Percentiles rank a stretch among this genome's conserved stretches.
Conservation (phyloP, 2,888 invertebrate species). For the Pediacus dermestoides region DNA sequence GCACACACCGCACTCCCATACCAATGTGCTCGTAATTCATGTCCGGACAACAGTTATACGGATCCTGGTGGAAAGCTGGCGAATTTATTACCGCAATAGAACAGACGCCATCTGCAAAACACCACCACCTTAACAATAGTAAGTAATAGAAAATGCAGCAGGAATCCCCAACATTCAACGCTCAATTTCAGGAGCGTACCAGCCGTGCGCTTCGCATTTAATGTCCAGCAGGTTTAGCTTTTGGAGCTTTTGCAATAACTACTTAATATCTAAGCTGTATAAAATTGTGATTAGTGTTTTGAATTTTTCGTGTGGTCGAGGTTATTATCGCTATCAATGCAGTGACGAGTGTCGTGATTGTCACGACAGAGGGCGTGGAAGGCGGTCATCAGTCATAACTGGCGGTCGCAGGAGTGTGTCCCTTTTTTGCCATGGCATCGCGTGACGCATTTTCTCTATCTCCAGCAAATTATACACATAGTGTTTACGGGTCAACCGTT, state of each 20-base stretch:
- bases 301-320: background rate
- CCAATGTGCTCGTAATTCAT: slow-evolving; percentile 29
- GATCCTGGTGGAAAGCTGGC: slow-evolving; percentile 40
- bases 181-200: too few species aligned
- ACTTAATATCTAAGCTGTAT: too few species aligned
- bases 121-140: slow-evolving; percentile 12
- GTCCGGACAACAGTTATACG: slow-evolving; percentile 36
- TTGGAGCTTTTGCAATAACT: too few species aligned
- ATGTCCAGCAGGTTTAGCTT: too few species aligned
- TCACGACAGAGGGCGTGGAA: slow-evolving; percentile 49
- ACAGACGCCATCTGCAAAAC: slow-evolving; percentile 37
- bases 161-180: slow-evolving; percentile 2
- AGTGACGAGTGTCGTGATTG: slow-evolving; percentile 34
- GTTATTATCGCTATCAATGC: background rate
- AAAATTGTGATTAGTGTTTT: background rate
- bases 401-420: slow-evolving; percentile 24
- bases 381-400: slow-evolving; percentile 49
- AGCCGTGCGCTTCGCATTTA: too few species aligned
- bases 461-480: slow-evolving; percentile 43
- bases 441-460: slow-evolving; percentile 41
- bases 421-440: slow-evolving; percentile 26
- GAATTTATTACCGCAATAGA: slow-evolving; percentile 45
- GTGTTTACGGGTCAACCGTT: slow-evolving; percentile 46
- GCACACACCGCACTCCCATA: slow-evolving; percentile 25
- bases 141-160: too few species aligned